These are phyloP conservation scores for Camponotus pennsylvanicus DNA, from an alignment of 1,140 invertebrate species.

Conservation along the genomic window DNA sequence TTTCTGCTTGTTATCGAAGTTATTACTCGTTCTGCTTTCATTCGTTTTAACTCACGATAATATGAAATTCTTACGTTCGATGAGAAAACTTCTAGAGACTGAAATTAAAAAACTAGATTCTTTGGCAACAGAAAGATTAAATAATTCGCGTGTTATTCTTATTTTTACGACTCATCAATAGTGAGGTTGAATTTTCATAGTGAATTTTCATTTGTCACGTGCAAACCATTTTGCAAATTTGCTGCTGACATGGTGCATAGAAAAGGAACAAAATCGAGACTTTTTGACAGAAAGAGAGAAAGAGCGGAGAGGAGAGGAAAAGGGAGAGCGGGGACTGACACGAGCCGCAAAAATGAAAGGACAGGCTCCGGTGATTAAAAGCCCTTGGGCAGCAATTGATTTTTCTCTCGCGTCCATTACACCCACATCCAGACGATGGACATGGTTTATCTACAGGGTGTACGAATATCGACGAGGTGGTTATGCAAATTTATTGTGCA, in stretches of 20 bases:
- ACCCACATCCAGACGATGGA: conserved; percentile 4
- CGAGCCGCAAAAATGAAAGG: conserved; percentile 73
- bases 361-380: conserved; percentile 75
- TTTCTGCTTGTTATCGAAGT: not conserved
- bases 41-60: conserved; percentile 5
- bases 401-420: conserved; percentile 70
- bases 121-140: not conserved
- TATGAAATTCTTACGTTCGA: not conserved
- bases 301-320: too few relatives aligned
- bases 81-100: not conserved
- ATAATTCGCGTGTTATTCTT: conserved; percentile 23
- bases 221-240: conserved; percentile 23
- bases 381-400: conserved; percentile 77
- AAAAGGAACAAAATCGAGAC: conserved; percentile 26
- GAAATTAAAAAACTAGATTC: not conserved
- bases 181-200: conserved; percentile 60
- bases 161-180: conserved; percentile 20
- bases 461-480: conserved; percentile 61
- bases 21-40: not conserved
- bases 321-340: not conserved
- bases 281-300: conserved; percentile 51
- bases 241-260: conserved; percentile 38
- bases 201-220: not conserved
- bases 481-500: conserved; percentile 53
- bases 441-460: conserved; percentile 43